phyloP scores from a whole-genome alignment of 2,113 vertebrate genomes.

The Nothocercus julius region DNA sequence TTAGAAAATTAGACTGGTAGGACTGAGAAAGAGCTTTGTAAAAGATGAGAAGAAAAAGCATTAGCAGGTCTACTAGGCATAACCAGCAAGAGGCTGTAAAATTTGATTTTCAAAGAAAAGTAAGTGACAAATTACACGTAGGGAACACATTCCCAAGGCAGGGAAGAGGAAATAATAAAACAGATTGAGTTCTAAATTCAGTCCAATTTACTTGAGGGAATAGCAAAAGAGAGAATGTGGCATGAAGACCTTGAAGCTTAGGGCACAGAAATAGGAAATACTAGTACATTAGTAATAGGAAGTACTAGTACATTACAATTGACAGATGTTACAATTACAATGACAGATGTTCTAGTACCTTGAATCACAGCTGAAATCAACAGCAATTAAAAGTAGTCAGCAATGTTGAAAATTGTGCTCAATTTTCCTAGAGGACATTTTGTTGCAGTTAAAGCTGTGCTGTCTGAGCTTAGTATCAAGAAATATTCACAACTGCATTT shows the following conservation, averaged over 20 bases:
- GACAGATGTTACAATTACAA: too few species aligned
- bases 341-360: not conserved
- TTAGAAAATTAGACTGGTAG: not conserved
- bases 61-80: not conserved
- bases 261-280: not conserved
- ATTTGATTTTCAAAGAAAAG: not conserved
- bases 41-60: not conserved
- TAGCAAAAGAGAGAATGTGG: not conserved
- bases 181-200: not conserved
- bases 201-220: not conserved
- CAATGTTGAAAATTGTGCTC: not conserved
- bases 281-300: not conserved
- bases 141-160: not conserved
- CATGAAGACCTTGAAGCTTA: not conserved
- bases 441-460: not conserved
- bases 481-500: rapidly evolving
- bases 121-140: not conserved
- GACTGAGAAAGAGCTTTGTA: not conserved
- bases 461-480: not conserved
- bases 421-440: not conserved
- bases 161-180: not conserved
- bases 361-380: not conserved
- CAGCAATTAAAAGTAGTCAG: not conserved
- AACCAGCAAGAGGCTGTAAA: not conserved
- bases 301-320: not conserved